Evolutionary conservation across 2,888 invertebrate species (phyloP).

Genomic region (Oscheius onirici): DNA sequence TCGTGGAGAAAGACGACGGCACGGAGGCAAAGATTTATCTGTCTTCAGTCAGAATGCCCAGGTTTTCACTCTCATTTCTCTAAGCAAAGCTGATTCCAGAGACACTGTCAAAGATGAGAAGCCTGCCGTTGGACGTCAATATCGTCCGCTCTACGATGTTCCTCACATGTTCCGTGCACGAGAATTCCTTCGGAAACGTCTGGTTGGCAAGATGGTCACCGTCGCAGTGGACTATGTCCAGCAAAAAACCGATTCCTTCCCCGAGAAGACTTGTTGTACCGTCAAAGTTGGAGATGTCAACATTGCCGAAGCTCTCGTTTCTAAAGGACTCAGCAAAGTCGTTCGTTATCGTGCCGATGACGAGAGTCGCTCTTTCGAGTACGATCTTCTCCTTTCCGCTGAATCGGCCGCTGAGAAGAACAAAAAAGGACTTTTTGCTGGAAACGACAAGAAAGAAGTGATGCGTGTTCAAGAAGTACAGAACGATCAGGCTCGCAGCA

Average conservation of each 20-base stretch:
- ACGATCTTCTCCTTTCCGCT: constrained; percentile 89
- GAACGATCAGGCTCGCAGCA: constrained; percentile 64
- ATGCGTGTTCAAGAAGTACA: constrained; percentile 58
- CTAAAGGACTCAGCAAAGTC: constrained; percentile 87
- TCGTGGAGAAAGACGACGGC: constrained; percentile 84
- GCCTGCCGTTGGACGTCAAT: constrained; percentile 58
- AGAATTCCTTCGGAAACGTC: constrained; percentile 90
- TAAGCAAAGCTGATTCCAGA: no score
- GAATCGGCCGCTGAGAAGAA: constrained; percentile 91
- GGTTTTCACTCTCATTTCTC: no score
- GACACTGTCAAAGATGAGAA: constrained; percentile 71
- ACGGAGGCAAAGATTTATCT: constrained; percentile 89
- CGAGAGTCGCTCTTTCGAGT: constrained; percentile 80
- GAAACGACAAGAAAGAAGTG: constrained; percentile 53
- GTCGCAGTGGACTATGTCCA: constrained; percentile 95
- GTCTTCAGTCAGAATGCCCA: constrained; percentile 92
- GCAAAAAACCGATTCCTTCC: constrained; percentile 90
- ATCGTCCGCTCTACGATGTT: constrained; percentile 90
- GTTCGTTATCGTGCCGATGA: constrained; percentile 93
- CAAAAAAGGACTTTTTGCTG: constrained; percentile 82
- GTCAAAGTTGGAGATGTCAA: constrained; percentile 80
- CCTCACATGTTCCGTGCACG: constrained; percentile 98
- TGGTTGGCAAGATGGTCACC: constrained; percentile 87
- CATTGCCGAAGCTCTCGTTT: constrained; percentile 83
- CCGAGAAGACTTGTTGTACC: constrained; percentile 90